These are phyloP conservation scores for Halyomorpha halys DNA, from an alignment of 1,140 invertebrate genomes.

Conservation along the genomic window DNA sequence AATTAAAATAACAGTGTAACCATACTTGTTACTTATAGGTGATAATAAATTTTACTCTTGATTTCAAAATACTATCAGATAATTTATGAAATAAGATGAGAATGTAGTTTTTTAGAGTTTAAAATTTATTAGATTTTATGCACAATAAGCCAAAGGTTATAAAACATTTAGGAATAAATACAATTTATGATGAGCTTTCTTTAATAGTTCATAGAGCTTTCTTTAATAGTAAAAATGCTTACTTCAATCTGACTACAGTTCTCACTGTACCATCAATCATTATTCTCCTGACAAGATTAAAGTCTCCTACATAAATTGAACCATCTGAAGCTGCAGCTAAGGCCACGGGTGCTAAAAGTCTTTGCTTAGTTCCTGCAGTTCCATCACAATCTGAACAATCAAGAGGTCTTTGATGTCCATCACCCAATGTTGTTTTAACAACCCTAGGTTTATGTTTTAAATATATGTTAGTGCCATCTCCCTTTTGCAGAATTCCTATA, in stretches of 20 bases:
- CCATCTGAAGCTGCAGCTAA: constrained; percentile 83
- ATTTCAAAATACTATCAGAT: constrained; percentile 15
- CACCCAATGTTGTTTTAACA: constrained; percentile 84
- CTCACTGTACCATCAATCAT: constrained; percentile 76
- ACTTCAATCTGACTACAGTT: constrained; percentile 84
- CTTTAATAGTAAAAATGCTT: constrained; percentile 36
- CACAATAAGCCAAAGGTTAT: too few relatives aligned
- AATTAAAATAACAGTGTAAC: too few relatives aligned
- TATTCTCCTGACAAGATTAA: constrained; percentile 85
- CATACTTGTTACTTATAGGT: too few relatives aligned
- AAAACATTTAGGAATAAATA: too few relatives aligned
- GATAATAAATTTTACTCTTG: too few relatives aligned
- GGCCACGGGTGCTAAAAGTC: constrained; percentile 81
- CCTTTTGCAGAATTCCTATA: constrained; percentile 86
- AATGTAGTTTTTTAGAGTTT: too few relatives aligned
- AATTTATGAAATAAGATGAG: constrained; percentile 20
- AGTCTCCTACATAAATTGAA: constrained; percentile 91
- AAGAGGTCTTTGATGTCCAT: constrained; percentile 75
- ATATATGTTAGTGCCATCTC: constrained; percentile 93
- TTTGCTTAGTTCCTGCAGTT: constrained; percentile 55
- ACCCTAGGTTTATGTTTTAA: constrained; percentile 86
- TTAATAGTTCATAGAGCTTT: too few relatives aligned
- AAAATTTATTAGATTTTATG: too few relatives aligned
- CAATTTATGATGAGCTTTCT: too few relatives aligned
- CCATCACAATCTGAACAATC: constrained; percentile 77